Evolutionary conservation across 2,888 invertebrate species (phyloP), one percentile per base, ranked within the genome.

Genomic region (Philonicus albiceps): DNA sequence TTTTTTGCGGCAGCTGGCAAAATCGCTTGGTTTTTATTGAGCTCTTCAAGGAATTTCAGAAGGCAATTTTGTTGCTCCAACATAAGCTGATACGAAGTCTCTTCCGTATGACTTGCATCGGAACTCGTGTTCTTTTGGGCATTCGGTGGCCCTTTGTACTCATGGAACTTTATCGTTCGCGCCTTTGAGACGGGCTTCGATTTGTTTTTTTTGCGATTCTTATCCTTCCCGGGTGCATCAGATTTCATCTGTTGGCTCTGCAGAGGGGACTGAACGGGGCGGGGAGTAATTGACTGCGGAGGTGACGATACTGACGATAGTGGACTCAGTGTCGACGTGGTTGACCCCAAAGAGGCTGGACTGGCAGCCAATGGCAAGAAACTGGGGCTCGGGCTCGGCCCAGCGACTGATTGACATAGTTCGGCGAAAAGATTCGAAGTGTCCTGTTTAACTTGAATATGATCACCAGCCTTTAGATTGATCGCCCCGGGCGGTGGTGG

Each of bases 91-190:
- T 98, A 98, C 8, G 97, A 97, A 7, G 97, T 97, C 92, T 98
- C 98, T 31, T 91, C 89, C 8, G 88, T 75, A 31, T 86, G 76
- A 85, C 30, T 81, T 13, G 94, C 93, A 13, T 95, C 94, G 27
- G 94, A 93, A 78, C 91, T 91, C 4, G 94, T 93, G 73, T 94
- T 93, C 83, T 94, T 94, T 89, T 97, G 96, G 22, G 97, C 97
- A 93, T 95, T 97, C 88, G 98, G 98, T 37, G 98, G 98, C 53
- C 98, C 98, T 93, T 97, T 97, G 92, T 98, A 97, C 92, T 99
- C 99, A 92, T 99, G 98, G 93, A 99, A 99, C 93, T 99, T 99
- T 90, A 99, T 98, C 86, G 97, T 96, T 89, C 97, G 94, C 27
- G 96, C 94, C 92, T 97, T 97, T 0, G 96, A 95, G 86, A 95